Percentiles rank a stretch among this genome's conserved stretches.
Conservation (phyloP, 2,888 invertebrate genomes). For the Caprella mutica region DNA sequence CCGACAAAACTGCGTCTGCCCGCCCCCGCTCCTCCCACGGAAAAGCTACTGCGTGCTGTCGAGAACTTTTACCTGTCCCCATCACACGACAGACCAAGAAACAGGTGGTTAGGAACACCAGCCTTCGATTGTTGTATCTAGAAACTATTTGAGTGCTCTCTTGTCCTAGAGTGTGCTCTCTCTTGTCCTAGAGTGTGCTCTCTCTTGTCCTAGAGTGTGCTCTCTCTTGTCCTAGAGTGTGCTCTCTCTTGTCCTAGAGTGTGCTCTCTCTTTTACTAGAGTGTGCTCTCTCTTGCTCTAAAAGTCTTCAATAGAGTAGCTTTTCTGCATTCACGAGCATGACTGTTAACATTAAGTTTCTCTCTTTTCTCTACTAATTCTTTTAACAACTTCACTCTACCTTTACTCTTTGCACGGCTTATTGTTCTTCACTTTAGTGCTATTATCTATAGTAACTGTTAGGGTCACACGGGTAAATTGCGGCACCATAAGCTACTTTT, state of each 20-base stretch:
- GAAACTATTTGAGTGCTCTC: no score
- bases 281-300: no score
- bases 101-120: no score
- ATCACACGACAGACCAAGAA: conserved; percentile 85
- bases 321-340: not conserved
- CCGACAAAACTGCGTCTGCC: conserved; percentile 82
- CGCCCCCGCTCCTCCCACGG: conserved; percentile 88
- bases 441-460: not conserved
- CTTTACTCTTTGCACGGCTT: not conserved
- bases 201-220: no score
- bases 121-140: no score
- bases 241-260: no score
- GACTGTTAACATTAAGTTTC: not conserved
- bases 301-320: not conserved
- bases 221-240: no score
- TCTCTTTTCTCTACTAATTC: not conserved
- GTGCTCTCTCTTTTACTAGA: no score
- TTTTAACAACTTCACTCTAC: not conserved
- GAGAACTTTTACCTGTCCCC: conserved; percentile 93
- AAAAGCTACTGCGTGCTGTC: conserved; percentile 79
- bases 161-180: no score
- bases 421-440: not conserved
- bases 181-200: no score
- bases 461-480: not conserved
- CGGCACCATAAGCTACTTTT: no score